Evolutionary conservation across 2,888 invertebrate species (phyloP), one percentile per base, ranked within the genome.

Genomic region (Boloria euphrosyne): DNA sequence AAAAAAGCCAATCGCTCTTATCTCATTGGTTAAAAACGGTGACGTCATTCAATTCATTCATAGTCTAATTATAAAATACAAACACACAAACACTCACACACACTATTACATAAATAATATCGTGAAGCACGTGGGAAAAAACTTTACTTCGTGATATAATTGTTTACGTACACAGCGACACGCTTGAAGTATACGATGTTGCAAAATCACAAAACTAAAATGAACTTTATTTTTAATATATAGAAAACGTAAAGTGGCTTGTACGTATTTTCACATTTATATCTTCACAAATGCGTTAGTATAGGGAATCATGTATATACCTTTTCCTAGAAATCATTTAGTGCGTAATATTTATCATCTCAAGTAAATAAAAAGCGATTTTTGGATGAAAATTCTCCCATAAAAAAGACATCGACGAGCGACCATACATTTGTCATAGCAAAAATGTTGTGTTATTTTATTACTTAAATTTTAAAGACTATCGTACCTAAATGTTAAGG

Each of bases 21-120:
- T 50, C 52, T 70, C 67, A 74, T 74, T 75, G 73, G 74, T 51
- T 16, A 66, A 58, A 27, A 62, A 58, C 50, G 49, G 65, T 77
- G 77, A 76, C 79, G 78, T 75, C 73, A 75, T 76, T 74, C 73
- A 74, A 72, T 80, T 78, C 81, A 81, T 80, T 80, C 81, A 81
- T 79, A 71, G 69, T 76, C 76, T 80, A 80, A 76, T 78, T 79
- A 80, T 80, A 78, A 75, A 69, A 57, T 61, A 55, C 54, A 65
- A 71, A 58, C 60, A 61, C 64, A 68, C 66, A 69, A 55, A 63
- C 13, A 68, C 53, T 64, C 55, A 65, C 46, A 60, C 50, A 67
- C 66, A 57, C 64, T 67, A 65, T 66, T 58, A 63, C 13, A 65
- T 52, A 60, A 50, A 51, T 31, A 54, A 70, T 74, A 75, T 76